Evolutionary conservation across 1,140 invertebrate genomes (phyloP), one percentile per base, ranked within the genome.

Genomic region (Listronotus oregonensis): DNA sequence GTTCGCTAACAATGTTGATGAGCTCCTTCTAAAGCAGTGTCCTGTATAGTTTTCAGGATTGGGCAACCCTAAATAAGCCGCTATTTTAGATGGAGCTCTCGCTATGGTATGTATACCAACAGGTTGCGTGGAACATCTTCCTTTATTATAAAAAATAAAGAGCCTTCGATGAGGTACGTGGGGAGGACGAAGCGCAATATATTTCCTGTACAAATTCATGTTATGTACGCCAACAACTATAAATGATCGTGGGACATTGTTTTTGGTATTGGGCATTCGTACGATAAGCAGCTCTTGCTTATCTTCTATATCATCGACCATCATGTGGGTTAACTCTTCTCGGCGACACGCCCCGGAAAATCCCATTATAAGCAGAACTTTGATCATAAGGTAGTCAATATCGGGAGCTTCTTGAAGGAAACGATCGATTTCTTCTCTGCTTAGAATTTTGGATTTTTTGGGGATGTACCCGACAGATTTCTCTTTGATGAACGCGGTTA

Each of bases 1-100:
- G 2, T 78, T 54, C 12, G 68, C 70, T 15, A 77, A 54, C 3
- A 77, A 46, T 6, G 72, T 74, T 39, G 75, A 71, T n/a, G 74
- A 78, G 17, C 73, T 71, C 27, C 72, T 46, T 15, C 73, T 59
- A 56, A 77, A 75, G 39, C 65, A 68, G 44, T 78, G 73, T 31
- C 76, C 74, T 27, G 71, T 75, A 54, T 76, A 75, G 4, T 11
- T 34, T 12, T 75, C 57, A 43, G 71, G 32, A 49, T 78, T 37
- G 9, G 65, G 39, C 34, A 79, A 65, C 11, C 68, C 65, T 32
- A 76, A 66, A 68, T 64, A 74, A 7, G 51, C 59, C 27, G 70
- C 68, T 18, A 77, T 70, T 57, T 63, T 27, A 57, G 68, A 66
- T 11, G 72, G 73, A 21, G 71, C 70, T 32, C n/a, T 14, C 17